Conservation (phyloP, 2,113 vertebrate genomes). For the Ornithorhynchus anatinus region DNA sequence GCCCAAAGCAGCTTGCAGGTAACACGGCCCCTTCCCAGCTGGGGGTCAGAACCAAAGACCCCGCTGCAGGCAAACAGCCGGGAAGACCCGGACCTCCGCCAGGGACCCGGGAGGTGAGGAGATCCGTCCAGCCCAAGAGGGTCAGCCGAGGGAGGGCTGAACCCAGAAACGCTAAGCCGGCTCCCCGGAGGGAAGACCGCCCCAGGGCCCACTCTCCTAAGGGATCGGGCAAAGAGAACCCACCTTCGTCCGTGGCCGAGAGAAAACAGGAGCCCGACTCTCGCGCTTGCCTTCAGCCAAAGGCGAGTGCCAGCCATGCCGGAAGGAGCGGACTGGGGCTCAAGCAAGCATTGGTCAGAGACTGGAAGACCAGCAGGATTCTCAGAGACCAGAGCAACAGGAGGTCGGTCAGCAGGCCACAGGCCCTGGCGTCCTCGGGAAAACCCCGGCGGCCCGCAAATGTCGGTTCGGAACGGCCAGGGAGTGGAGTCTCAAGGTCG, state of each 20-base stretch:
- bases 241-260: not conserved
- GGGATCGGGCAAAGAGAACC: constrained; percentile 53
- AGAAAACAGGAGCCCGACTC: not conserved
- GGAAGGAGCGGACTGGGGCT: not conserved
- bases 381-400: constrained; percentile 15
- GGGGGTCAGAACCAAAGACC: not conserved
- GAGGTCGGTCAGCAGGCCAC: not conserved
- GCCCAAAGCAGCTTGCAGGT: not conserved
- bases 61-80: not conserved
- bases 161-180: not conserved
- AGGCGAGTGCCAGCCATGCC: not conserved
- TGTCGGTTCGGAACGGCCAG: not conserved
- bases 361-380: accelerated
- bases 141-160: not conserved
- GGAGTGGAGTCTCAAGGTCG: not conserved
- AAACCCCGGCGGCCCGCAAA: constrained; percentile 2
- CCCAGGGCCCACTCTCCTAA: not conserved
- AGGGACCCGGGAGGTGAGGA: not conserved
- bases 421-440: not conserved
- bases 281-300: not conserved
- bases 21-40: not conserved
- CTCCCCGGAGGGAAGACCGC: accelerated
- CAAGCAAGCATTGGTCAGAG: not conserved
- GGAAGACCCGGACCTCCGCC: not conserved
- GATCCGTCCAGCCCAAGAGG: not conserved